Evolutionary conservation across 2,888 invertebrate genomes (phyloP).

Genomic region (Onchidella celtica): DNA sequence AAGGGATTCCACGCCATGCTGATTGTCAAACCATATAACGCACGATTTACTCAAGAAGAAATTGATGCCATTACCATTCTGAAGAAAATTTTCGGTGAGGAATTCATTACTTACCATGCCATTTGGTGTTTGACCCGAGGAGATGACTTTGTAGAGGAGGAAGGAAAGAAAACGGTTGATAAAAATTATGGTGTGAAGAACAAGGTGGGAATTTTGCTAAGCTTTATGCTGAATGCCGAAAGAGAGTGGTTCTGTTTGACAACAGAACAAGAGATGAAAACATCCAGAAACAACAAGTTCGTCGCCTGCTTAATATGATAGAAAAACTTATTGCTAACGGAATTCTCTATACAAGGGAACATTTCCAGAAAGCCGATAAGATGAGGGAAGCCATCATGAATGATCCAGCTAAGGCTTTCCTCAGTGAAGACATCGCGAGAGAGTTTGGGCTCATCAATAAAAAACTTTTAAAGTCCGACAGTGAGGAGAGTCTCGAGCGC

Average conservation of each 20-base stretch:
- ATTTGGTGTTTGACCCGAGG: neutral
- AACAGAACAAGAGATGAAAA: neutral
- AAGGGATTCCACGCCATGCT: neutral
- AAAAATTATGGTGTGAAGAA: neutral
- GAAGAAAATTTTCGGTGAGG: neutral
- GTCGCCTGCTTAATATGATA: neutral
- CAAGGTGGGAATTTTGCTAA: neutral
- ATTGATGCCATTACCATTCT: neutral
- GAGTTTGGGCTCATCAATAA: neutral
- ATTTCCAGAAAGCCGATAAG: neutral
- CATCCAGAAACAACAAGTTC: neutral
- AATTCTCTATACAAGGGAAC: neutral
- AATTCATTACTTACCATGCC: neutral
- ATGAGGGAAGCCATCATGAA: neutral
- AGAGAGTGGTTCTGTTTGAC: neutral
- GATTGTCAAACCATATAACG: neutral
- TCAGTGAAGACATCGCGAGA: neutral
- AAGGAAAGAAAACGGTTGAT: neutral
- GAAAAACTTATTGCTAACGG: neutral
- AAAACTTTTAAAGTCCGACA: no score
- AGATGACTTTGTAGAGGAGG: neutral
- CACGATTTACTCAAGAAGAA: neutral
- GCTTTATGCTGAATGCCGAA: neutral
- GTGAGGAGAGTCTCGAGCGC: no score
- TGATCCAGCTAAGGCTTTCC: neutral